Percentiles rank a stretch among this genome's conserved stretches.
These are phyloP conservation scores for Aphidoletes aphidimyza DNA, from an alignment of 2,888 invertebrate species.

Conservation along the genomic window DNA sequence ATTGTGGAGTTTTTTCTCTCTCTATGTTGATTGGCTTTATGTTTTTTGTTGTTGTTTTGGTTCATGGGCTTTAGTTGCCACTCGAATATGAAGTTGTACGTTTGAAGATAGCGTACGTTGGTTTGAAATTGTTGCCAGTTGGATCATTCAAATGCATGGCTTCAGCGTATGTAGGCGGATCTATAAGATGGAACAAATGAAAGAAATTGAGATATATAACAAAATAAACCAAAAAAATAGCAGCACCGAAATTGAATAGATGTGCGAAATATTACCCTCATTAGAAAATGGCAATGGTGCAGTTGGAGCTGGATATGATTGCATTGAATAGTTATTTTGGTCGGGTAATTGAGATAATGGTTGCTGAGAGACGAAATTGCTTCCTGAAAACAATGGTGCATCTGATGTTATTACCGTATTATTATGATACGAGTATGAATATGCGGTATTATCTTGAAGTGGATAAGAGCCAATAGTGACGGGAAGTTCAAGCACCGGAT, in stretches of 20 bases:
- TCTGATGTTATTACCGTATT: neutral
- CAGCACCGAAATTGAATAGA: no score
- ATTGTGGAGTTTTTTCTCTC: no score
- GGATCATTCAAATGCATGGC: neutral
- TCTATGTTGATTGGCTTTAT: no score
- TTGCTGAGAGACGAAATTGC: neutral
- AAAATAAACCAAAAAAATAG: no score
- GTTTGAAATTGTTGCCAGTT: neutral
- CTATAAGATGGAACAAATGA: neutral
- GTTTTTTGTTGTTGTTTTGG: neutral
- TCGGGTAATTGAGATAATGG: neutral
- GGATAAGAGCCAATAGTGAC: conserved; percentile 62
- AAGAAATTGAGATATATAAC: no score
- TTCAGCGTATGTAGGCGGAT: neutral
- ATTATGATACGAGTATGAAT: no score
- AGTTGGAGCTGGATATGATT: neutral
- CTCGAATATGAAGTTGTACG: neutral
- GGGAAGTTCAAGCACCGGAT: conserved; percentile 60
- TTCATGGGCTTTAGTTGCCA: neutral
- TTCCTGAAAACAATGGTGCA: neutral
- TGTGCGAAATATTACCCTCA: neutral
- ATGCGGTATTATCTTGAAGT: conserved; percentile 56
- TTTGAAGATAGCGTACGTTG: neutral
- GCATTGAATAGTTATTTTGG: neutral
- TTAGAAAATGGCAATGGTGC: neutral